Evolutionary conservation across 1,140 invertebrate genomes (phyloP).

Genomic region (Solenopsis invicta): DNA sequence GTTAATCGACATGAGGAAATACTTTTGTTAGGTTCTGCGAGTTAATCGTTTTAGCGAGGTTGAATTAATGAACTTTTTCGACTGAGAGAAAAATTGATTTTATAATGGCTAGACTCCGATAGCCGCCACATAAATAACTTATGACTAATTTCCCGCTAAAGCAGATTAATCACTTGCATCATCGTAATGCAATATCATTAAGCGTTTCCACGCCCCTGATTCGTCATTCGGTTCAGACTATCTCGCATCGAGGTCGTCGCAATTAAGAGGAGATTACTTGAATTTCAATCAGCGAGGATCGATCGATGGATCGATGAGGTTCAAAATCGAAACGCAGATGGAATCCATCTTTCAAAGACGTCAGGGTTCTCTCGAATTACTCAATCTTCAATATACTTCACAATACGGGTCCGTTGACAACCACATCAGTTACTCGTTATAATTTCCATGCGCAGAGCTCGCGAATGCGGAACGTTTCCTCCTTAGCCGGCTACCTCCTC

Average conservation of each 20-base stretch:
- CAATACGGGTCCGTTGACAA: neutral
- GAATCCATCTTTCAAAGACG: neutral
- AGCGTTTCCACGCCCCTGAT: conserved; percentile 47
- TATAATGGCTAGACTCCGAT: conserved; percentile 1
- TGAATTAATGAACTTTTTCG: neutral
- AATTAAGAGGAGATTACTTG: conserved; percentile 20
- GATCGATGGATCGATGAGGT: neutral
- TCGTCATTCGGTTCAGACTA: conserved; percentile 24
- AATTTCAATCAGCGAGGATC: neutral
- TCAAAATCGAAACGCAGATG: neutral
- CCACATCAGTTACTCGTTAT: conserved; percentile 14
- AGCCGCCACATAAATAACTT: neutral
- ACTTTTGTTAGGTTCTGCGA: neutral
- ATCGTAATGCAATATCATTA: conserved; percentile 40
- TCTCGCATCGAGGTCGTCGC: neutral
- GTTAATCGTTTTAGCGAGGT: neutral
- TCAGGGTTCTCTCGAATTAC: conserved; percentile 23
- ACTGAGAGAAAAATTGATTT: neutral
- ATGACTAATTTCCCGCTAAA: conserved; percentile 45
- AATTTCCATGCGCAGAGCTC: neutral
- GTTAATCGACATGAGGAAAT: neutral
- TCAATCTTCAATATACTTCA: neutral
- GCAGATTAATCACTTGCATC: conserved; percentile 46
- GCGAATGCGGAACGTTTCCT: neutral
- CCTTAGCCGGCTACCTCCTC: conserved; percentile 16